A percentile compares a stretch with the other conserved stretches of the same genome.
These are phyloP conservation scores for Pogonomyrmex californicus DNA, from an alignment of 1,140 invertebrate species.

Conservation along the genomic window DNA sequence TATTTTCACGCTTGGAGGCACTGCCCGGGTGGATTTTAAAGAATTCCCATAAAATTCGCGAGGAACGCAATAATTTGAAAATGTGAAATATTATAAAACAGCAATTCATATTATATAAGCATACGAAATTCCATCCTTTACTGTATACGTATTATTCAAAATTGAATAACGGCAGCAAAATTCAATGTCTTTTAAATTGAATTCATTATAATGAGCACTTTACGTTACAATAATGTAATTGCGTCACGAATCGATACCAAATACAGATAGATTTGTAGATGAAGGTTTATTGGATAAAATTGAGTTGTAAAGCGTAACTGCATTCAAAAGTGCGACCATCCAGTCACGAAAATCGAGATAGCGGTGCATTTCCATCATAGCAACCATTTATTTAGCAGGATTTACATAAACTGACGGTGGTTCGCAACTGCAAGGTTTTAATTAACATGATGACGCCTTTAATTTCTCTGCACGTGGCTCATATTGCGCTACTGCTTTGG, in stretches of 20 bases:
- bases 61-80: slow-evolving; percentile 45
- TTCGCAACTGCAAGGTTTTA: slow-evolving; percentile 65
- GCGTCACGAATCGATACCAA: slow-evolving; percentile 51
- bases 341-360: slow-evolving; percentile 68
- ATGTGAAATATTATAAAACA: slow-evolving; percentile 38
- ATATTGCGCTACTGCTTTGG: slow-evolving; percentile 32
- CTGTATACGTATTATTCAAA: neutral
- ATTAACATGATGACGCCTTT: slow-evolving; percentile 75
- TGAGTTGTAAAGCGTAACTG: slow-evolving; percentile 59
- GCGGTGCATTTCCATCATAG: slow-evolving; percentile 60
- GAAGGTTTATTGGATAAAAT: slow-evolving; percentile 45
- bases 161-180: slow-evolving; percentile 44
- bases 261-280: slow-evolving; percentile 43
- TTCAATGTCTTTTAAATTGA: slow-evolving; percentile 45
- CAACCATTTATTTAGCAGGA: slow-evolving; percentile 68
- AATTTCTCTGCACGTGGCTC: slow-evolving; percentile 58
- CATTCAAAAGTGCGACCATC: slow-evolving; percentile 65
- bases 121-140: slow-evolving; percentile 30
- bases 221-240: slow-evolving; percentile 44
- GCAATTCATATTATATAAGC: slow-evolving; percentile 5
- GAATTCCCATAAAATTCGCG: slow-evolving; percentile 42
- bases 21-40: slow-evolving; percentile 19
- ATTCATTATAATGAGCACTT: slow-evolving; percentile 53
- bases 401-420: slow-evolving; percentile 72
- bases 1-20: slow-evolving; percentile 42